Base-by-base conservation (phyloP, 35 echinoderm and acorn worm species). In the Heliocidaris tuberculata region DNA sequence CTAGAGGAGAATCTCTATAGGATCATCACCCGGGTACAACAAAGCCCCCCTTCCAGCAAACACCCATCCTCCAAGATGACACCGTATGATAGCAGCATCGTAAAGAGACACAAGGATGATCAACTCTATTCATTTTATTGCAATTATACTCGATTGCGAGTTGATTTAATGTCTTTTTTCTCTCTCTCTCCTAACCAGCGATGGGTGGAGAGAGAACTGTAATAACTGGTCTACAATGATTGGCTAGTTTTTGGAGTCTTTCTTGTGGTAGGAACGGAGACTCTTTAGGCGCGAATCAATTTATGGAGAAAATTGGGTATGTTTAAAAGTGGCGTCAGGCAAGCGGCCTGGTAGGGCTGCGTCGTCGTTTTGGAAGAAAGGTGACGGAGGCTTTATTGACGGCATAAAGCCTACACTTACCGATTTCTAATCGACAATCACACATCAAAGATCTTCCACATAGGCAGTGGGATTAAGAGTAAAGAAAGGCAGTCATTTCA, bases 261-360 rank as follows among this genome's bases (percentile, higher is more conserved):
- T 59, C 29, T 93, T 50, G 29, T 93, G 47, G 31, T 93, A 13
- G 11, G 27, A 24, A 6, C 91, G 16, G 47, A 59, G 91, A 59
- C 91, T 93, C 91, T 93, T 93, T 93, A 89, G 48, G 91, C 91
- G 91, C 49, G 91, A 93, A 93, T 93, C 91, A 93, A 93, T 93
- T 93, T 30, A 89, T 32, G 16, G 11, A 30, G 91, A 93, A 93
- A 93, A 52, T 93, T 49, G 48, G 91, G n/a, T 6, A 52, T 48
- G 91, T 93, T 93, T 49, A 50, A 13, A 49, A 13, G 31, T 93
- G 91, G 91, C 91, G 91, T 93, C 91, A 59, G 50, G 47, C 31
- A 11, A 32, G 29, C 32, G 3, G 87, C 47, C 50, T 48, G 47
- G 29, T 48, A 48, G 91, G 91, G 91, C 87, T 47, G 50, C 29